phyloP scores from a whole-genome alignment of 2,888 invertebrate genomes.

The Netelia virgata region DNA sequence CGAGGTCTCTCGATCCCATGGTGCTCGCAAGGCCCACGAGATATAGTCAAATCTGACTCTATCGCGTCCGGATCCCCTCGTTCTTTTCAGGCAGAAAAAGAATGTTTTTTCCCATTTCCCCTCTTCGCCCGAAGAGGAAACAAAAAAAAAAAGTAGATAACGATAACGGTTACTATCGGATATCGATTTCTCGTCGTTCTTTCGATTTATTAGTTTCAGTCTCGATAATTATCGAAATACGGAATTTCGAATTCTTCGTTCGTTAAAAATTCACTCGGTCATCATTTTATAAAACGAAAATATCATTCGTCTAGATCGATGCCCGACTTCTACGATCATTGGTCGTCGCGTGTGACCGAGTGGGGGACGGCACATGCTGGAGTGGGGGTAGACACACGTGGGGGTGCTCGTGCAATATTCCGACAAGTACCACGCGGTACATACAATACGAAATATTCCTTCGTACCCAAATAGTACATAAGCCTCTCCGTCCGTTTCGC shows the following conservation, averaged over 20 bases:
- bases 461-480: constrained; percentile 19
- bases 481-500: constrained; percentile 53
- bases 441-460: constrained; percentile 55
- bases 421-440: not conserved
- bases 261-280: no score
- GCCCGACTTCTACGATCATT: not conserved
- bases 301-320: no score
- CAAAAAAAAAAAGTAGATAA: not conserved
- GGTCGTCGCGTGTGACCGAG: not conserved
- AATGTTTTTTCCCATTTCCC: not conserved
- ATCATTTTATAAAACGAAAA: not conserved
- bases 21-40: constrained; percentile 31
- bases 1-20: constrained; percentile 60
- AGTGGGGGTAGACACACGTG: not conserved
- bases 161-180: not conserved
- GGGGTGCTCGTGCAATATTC: constrained; percentile 1
- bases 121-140: not conserved
- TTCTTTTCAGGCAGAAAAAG: constrained; percentile 2
- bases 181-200: not conserved
- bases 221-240: not conserved
- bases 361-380: not conserved
- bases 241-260: not conserved
- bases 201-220: not conserved
- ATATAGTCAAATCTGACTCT: constrained; percentile 58
- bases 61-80: constrained; percentile 49